A percentile compares a stretch with the other conserved stretches of the same genome.
Evolutionary conservation across 2,113 vertebrate species (phyloP).

Genomic region (Nycticorax nycticorax): DNA sequence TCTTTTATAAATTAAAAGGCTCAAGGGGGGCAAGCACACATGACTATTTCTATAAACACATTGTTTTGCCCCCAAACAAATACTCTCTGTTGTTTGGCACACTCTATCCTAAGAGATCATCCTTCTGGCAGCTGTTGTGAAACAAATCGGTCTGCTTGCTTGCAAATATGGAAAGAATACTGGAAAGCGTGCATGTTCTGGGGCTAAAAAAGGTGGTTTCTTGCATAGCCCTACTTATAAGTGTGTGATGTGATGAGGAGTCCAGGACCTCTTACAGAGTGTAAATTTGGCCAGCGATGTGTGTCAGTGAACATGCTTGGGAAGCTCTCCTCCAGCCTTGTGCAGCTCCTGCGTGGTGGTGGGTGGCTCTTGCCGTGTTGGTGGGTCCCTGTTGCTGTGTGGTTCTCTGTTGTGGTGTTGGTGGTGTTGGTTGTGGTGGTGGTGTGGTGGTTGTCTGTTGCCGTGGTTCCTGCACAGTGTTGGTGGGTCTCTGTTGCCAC

Average conservation of each 20-base stretch:
- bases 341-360: accelerated
- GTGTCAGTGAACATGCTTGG: neutral
- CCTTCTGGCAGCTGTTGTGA: neutral
- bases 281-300: neutral
- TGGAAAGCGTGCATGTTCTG: neutral
- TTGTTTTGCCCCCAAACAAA: neutral
- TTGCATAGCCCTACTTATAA: neutral
- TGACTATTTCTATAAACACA: neutral
- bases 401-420: neutral
- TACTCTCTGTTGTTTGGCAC: neutral
- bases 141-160: neutral
- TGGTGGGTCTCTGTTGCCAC: accelerated
- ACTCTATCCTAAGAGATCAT: neutral
- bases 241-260: neutral
- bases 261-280: too few species aligned
- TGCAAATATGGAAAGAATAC: neutral
- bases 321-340: neutral
- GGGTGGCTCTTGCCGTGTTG: accelerated
- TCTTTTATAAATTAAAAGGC: neutral
- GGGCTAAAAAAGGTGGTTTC: neutral
- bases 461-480: accelerated
- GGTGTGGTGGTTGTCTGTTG: too few species aligned
- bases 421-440: too few species aligned
- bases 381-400: neutral
- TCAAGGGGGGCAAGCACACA: neutral